phyloP scores from a whole-genome alignment of 2,113 vertebrate genomes.

The Cardinalis cardinalis region DNA sequence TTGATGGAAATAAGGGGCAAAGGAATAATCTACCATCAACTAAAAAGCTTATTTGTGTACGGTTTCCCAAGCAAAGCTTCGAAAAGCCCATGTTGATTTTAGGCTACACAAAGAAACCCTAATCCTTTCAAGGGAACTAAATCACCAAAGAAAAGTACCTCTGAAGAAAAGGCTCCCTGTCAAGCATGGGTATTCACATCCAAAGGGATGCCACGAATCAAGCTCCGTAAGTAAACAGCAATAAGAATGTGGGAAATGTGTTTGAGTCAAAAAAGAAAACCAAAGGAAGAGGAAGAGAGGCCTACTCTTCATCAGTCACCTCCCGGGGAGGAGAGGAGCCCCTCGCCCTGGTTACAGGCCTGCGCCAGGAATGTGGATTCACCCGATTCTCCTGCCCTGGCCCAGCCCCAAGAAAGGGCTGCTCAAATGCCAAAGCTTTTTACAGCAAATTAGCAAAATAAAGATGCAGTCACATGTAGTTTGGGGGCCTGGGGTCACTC shows the following conservation, averaged over 20 bases:
- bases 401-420: slow-evolving; percentile 54
- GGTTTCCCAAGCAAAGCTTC: slow-evolving; percentile 89
- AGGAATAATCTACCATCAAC: slow-evolving; percentile 84
- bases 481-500: slow-evolving; percentile 45
- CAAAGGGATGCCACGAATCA: slow-evolving; percentile 87
- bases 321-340: slow-evolving; percentile 7
- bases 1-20: slow-evolving; percentile 92
- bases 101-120: slow-evolving; percentile 88
- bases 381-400: slow-evolving; percentile 59
- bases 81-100: slow-evolving; percentile 94
- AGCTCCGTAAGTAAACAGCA: slow-evolving; percentile 87
- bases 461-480: slow-evolving; percentile 68
- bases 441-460: slow-evolving; percentile 77
- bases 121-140: slow-evolving; percentile 96
- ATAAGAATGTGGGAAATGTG: slow-evolving; percentile 86
- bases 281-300: slow-evolving; percentile 31
- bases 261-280: slow-evolving; percentile 38
- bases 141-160: slow-evolving; percentile 85
- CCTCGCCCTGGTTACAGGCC: slow-evolving; percentile 65
- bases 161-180: slow-evolving; percentile 86
- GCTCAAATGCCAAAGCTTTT: slow-evolving; percentile 62
- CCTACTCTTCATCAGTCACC: slow-evolving; percentile 38
- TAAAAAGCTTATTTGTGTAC: slow-evolving; percentile 90
- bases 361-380: slow-evolving; percentile 75
- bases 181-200: slow-evolving; percentile 83